A percentile compares a stretch with the other conserved stretches of the same genome.
Conservation (phyloP, 2,113 vertebrate genomes). For the Myrmecophaga tridactyla region DNA sequence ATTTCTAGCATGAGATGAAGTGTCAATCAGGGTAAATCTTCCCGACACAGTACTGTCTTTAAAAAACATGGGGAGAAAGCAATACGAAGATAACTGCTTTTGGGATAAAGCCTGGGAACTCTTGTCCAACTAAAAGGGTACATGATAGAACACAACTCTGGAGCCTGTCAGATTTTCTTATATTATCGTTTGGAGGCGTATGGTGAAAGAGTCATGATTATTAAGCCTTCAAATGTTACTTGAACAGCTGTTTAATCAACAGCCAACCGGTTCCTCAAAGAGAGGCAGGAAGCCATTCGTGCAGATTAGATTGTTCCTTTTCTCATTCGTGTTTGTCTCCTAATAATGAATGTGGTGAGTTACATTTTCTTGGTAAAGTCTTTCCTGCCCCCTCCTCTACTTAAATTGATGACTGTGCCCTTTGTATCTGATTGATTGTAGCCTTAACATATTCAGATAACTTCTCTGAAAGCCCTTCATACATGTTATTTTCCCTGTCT, state of each 20-base stretch:
- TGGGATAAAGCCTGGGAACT: neutral
- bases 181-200: neutral
- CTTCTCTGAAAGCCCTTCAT: neutral
- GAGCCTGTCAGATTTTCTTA: neutral
- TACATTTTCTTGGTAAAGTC: neutral
- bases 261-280: neutral
- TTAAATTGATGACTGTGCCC: neutral
- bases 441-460: neutral
- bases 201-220: neutral
- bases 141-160: neutral
- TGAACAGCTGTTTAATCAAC: neutral
- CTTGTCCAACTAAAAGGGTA: neutral
- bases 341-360: neutral
- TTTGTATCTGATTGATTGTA: neutral
- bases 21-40: slow-evolving; percentile 3
- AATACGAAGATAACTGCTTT: neutral
- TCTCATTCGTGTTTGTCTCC: neutral
- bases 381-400: neutral
- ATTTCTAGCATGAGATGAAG: slow-evolving; percentile 15
- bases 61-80: slow-evolving; percentile 7
- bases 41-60: slow-evolving; percentile 52
- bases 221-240: neutral
- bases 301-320: neutral
- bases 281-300: neutral
- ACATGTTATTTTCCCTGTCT: accelerated